A percentile compares a stretch with the other conserved stretches of the same genome.
Evolutionary conservation across 2,113 vertebrate genomes (phyloP).

Genomic region (Mellivora capensis): DNA sequence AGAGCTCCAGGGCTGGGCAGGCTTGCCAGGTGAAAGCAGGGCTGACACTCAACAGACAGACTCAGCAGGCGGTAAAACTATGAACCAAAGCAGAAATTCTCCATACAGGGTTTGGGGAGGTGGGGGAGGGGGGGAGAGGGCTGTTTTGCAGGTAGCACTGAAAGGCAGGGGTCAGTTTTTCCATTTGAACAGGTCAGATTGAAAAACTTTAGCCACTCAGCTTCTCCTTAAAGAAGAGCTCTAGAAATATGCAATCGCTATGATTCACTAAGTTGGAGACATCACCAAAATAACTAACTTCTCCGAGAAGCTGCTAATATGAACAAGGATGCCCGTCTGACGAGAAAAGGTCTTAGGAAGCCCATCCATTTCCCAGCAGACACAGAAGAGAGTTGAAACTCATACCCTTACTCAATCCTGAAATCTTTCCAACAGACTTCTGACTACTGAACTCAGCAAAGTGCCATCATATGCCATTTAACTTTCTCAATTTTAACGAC

Average conservation of each 20-base stretch:
- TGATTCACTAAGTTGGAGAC: background rate
- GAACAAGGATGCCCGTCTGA: background rate
- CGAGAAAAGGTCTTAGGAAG: background rate
- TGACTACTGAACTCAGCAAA: background rate
- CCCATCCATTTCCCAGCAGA: background rate
- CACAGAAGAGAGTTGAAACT: background rate
- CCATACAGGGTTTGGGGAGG: background rate
- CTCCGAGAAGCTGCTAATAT: background rate
- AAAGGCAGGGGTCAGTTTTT: background rate
- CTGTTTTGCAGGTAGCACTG: background rate
- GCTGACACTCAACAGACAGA: slow-evolving; percentile 5
- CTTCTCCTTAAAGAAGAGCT: background rate
- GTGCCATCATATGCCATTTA: background rate
- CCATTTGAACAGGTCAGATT: background rate
- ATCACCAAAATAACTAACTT: background rate
- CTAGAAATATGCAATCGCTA: background rate
- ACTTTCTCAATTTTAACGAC: background rate
- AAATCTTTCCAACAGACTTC: background rate
- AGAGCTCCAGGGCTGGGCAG: background rate
- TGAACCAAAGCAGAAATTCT: slow-evolving; percentile 44
- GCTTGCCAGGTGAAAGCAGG: background rate
- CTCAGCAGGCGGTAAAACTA: slow-evolving; percentile 51
- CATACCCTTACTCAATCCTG: background rate
- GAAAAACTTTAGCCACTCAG: background rate
- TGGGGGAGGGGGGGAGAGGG: background rate